Evolutionary conservation across 1,140 invertebrate genomes (phyloP), one percentile per base, ranked within the genome.

Genomic region (Zaprionus lachaisei): DNA sequence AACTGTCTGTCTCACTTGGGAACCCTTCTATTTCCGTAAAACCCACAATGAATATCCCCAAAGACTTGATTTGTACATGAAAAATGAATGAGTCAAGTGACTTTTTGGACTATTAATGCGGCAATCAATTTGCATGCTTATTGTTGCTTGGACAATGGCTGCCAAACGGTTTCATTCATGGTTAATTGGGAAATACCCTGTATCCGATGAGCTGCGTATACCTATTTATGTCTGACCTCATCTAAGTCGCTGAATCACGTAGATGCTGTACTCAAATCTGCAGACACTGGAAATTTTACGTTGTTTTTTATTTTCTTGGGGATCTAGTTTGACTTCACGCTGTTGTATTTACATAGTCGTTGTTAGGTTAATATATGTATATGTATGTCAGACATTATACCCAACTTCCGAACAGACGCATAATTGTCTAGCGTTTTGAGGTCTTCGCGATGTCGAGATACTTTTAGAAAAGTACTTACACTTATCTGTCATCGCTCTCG

Each of bases 271-370:
- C n/a, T n/a, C 7, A n/a, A 47, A 17, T 47, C 41, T 47, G 47
- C 47, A 51, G 47, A 44, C 66, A 79, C 51, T 79, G 80, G 80
- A 83, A 79, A 79, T 34, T 82, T 82, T 82, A 54, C 2, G 58
- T 14, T 26, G 11, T 22, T 38, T 54, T 20, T 51, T 60, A 7
- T 11, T 26, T 41, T 65, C 5, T 26, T 24, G 22, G 34, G 20
- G 5, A 47, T 44, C 58, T 47, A n/a, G 41, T 61, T 61, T 17
- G 63, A 38, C 63, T 66, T 62, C n/a, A 67, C 54, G 14, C 49
- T 63, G 15, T 38, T 37, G 56, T 61, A 61, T 73, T 68, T 66
- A 31, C 41, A 38, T 54, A 58, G 6, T 34, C 2, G 22, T 20
- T 34, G 31, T 65, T 44, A 44, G 4, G 54, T 20, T 20, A 1